Percentiles rank a stretch among this genome's conserved stretches.
Conservation (phyloP, 2,888 invertebrate genomes). For the Agelastica alni region DNA sequence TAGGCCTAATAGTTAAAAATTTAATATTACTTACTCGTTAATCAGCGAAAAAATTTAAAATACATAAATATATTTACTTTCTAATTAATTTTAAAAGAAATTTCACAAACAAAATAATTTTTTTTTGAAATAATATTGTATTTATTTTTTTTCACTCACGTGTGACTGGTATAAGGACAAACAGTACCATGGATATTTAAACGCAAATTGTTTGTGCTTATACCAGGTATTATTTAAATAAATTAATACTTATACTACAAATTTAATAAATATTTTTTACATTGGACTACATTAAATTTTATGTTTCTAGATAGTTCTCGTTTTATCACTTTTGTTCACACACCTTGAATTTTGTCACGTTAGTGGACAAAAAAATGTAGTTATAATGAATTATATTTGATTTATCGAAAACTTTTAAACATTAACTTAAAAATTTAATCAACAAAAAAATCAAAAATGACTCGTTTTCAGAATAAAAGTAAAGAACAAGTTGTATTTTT, state of each 20-base stretch:
- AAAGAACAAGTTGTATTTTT: too few species aligned
- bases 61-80: too few species aligned
- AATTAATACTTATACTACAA: slow-evolving; percentile 2
- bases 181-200: background rate
- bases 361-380: too few species aligned
- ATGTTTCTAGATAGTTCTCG: slow-evolving; percentile 4
- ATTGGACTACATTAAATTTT: slow-evolving; percentile 2
- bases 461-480: too few species aligned
- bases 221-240: background rate
- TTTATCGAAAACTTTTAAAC: too few species aligned
- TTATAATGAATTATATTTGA: too few species aligned
- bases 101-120: background rate
- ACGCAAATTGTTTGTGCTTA: background rate
- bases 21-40: too few species aligned
- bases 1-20: too few species aligned
- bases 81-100: too few species aligned
- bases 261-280: slow-evolving; percentile 18
- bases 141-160: background rate
- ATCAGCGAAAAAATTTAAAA: too few species aligned
- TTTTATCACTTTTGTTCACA: slow-evolving; percentile 21
- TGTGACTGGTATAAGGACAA: background rate
- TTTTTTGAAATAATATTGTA: background rate
- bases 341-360: slow-evolving; percentile 9
- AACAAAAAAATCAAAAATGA: too few species aligned
- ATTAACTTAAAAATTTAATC: too few species aligned